Evolutionary conservation across 1,140 invertebrate genomes (phyloP), one percentile per base, ranked within the genome.

Genomic region (Drosophila kurseongensis): DNA sequence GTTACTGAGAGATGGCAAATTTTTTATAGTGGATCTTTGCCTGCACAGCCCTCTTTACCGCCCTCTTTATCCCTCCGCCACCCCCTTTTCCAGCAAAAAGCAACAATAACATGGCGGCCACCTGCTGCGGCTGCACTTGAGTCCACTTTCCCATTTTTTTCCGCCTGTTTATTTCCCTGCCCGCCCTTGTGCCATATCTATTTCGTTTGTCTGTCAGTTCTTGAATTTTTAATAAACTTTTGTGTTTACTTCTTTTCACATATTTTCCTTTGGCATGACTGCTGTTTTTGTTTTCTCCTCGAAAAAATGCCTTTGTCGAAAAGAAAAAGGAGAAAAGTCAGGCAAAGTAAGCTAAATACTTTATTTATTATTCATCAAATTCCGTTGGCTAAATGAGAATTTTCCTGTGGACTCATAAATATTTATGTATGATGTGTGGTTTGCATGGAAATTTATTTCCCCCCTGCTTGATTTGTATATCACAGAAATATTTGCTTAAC

Each of bases 61-160:
- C 29, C 5, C 6, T 0, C 29, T 7, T 1, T 8, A 13, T n/a
- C 36, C 4, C 23, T 38, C 27, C 29, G 6, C 27, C 23, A 14
- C 27, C 44, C 14, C n/a, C 35, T 10, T 36, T 36, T 12, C 36
- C 45, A 78, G 35, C 55, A 56, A 44, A 75, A 63, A 76, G 52
- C 74, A 78, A 78, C 75, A 78, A 78, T 80, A 85, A 88, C 42
- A 88, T 77, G 75, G 68, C 68, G 56, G 84, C 85, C 84, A 89
- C 84, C 84, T 89, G 84, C 84, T 89, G 84, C 80, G 84, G 85
- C 66, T 89, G 84, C 80, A 89, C 77, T 89, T 89, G 77, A 89
- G 85, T 90, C 66, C 63, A 84, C 84, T 89, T 90, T 54, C 61
- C 74, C 69, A 48, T 68, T 77, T 27, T 51, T 72, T 36, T 58